Conservation (phyloP, 2,888 invertebrate species). For the Phalera bucephala region DNA sequence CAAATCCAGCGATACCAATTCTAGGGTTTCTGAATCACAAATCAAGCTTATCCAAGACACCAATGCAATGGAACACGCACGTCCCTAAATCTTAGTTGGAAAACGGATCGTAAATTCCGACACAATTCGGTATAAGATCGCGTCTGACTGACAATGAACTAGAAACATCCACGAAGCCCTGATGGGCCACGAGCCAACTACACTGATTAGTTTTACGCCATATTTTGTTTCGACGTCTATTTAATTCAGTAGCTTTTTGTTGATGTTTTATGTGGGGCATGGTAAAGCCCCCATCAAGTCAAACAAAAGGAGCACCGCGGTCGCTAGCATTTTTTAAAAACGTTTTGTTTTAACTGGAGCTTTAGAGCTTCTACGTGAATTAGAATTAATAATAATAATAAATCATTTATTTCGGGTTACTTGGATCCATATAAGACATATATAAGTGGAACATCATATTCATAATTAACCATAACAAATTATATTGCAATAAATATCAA, state of each 20-base stretch:
- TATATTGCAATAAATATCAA: no score
- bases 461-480: no score
- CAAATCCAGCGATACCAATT: slow-evolving; percentile 13
- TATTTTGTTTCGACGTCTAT: slow-evolving; percentile 4
- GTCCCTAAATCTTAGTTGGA: slow-evolving; percentile 26
- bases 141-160: slow-evolving; percentile 32
- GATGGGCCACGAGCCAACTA: slow-evolving; percentile 14
- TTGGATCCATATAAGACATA: no score
- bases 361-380: no score
- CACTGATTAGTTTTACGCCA: slow-evolving; percentile 17
- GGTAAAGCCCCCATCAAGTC: no score
- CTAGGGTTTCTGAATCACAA: slow-evolving; percentile 23
- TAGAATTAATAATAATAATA: no score
- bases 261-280: background rate
- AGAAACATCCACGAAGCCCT: slow-evolving; percentile 10
- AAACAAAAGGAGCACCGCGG: no score
- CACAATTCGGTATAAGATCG: slow-evolving; percentile 12
- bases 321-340: no score
- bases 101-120: slow-evolving; percentile 28
- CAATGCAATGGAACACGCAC: slow-evolving; percentile 29
- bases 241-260: slow-evolving; percentile 7
- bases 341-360: no score
- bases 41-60: slow-evolving; percentile 27
- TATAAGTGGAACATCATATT: no score
- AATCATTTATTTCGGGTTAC: no score